phyloP scores from a whole-genome alignment of 2,888 invertebrate species.

The Trissonchulus latispiculum region DNA sequence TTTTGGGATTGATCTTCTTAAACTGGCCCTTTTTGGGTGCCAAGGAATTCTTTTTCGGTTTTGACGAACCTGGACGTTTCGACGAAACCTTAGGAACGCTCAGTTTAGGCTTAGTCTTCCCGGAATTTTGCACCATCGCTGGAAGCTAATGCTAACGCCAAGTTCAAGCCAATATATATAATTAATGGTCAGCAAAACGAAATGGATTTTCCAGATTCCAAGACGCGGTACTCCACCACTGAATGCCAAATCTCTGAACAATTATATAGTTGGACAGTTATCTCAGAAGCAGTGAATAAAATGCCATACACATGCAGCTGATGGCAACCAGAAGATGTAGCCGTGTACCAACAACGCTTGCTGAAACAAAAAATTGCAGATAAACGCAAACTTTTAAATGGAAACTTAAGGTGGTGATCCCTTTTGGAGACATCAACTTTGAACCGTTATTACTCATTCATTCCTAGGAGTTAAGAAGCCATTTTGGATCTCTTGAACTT shows the following conservation, averaged over 20 bases:
- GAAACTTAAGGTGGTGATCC: too few relatives aligned
- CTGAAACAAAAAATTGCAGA: slow-evolving; percentile 36
- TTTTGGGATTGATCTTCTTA: slow-evolving; percentile 34
- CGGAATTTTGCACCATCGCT: too few relatives aligned
- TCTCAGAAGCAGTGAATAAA: slow-evolving; percentile 45
- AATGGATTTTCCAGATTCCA: slow-evolving; percentile 22
- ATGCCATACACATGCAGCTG: slow-evolving; percentile 43
- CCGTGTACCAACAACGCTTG: slow-evolving; percentile 47
- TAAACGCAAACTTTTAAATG: too few relatives aligned
- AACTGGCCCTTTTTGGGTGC: slow-evolving; percentile 29
- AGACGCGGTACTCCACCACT: slow-evolving; percentile 24
- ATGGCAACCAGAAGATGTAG: slow-evolving; percentile 46
- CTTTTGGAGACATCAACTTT: too few relatives aligned
- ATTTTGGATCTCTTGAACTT: too few relatives aligned
- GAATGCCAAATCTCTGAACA: slow-evolving; percentile 32
- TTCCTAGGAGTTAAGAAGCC: too few relatives aligned
- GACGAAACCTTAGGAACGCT: neutral
- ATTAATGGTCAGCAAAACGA: too few relatives aligned
- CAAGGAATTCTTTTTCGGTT: slow-evolving; percentile 16
- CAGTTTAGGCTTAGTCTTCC: slow-evolving; percentile 24
- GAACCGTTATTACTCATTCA: too few relatives aligned
- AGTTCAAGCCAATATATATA: too few relatives aligned
- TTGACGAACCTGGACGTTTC: neutral
- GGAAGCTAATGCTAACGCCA: too few relatives aligned
- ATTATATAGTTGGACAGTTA: slow-evolving; percentile 30